Evolutionary conservation across 2,113 vertebrate species (phyloP), one percentile per base, ranked within the genome.

Genomic region (Nannobrachium achirus): DNA sequence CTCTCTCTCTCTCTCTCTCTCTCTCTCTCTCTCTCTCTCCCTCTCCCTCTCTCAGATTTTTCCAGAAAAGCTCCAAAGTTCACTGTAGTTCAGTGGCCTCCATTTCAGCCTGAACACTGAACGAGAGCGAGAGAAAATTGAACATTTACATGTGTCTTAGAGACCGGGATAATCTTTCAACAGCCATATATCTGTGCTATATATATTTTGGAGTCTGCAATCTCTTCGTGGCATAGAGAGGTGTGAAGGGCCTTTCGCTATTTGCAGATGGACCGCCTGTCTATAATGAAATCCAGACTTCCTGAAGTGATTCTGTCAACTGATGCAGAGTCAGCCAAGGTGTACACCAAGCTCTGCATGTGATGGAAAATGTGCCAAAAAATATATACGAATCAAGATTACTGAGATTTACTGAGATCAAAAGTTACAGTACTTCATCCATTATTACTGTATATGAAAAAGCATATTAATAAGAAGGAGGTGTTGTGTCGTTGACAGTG

Each of bases 211-310:
- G 48, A 16, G 66, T 63, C 61, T 48, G 44, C 59, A 19, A 55
- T 52, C 73, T 86, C 44, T 48, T 80, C 48, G 38, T 38, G 66
- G 45, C 11, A 4, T 10, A 33, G 14, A 4, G 55, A 25, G 20
- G 46, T 64, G 20, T 55, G 44, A 33, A 18, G 9, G 15, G 63
- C 57, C 68, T 70, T 69, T 14, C 40, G 40, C 33, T 81, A 69
- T 80, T 83, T 83, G 72, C 64, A 57, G 69, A 76, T 51, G 72
- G 76, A 63, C 75, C 81, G 8, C 41, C 63, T 11, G 52, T 71
- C 69, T 76, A 56, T 84, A 81, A 76, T 83, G 75, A 85, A 79
- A 76, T 66, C 69, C 4, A 8, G 74, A 77, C 78, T 79, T 69
- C 80, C 69, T 79, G 78, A 63, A 51, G 75, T 16, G 73, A 75